phyloP scores from a whole-genome alignment of 1,140 invertebrate genomes.

The Brachystomella parvula region DNA sequence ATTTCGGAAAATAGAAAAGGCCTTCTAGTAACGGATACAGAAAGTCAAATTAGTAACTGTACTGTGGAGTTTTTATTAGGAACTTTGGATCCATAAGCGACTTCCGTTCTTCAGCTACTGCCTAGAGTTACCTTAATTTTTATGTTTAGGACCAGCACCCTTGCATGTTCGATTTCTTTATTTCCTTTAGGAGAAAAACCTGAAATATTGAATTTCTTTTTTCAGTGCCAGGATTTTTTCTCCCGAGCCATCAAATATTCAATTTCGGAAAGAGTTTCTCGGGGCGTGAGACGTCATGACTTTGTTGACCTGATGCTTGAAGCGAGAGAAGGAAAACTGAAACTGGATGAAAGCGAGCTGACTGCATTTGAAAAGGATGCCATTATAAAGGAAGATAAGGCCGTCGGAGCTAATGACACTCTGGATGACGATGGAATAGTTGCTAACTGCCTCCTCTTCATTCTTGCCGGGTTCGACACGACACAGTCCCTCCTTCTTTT shows the following conservation, averaged over 20 bases:
- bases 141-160: too few species aligned
- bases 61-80: too few species aligned
- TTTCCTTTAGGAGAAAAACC: too few species aligned
- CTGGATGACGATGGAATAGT: constrained; percentile 21
- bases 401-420: background rate
- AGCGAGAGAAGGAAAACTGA: constrained; percentile 38
- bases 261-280: constrained; percentile 9
- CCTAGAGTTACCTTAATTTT: too few species aligned
- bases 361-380: constrained; percentile 27
- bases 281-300: constrained; percentile 21
- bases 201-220: too few species aligned
- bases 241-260: background rate
- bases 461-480: constrained; percentile 47
- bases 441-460: constrained; percentile 38
- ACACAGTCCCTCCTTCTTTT: constrained; percentile 42
- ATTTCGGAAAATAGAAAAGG: too few species aligned
- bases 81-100: too few species aligned
- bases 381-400: constrained; percentile 30
- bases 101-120: too few species aligned
- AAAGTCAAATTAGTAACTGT: too few species aligned
- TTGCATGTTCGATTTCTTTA: too few species aligned
- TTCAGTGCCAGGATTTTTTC: constrained; percentile 26
- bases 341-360: constrained; percentile 14
- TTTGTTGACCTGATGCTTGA: constrained; percentile 46
- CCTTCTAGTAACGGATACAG: too few species aligned